Conservation (phyloP, 2,888 invertebrate genomes). For the Polydrusus cervinus region DNA sequence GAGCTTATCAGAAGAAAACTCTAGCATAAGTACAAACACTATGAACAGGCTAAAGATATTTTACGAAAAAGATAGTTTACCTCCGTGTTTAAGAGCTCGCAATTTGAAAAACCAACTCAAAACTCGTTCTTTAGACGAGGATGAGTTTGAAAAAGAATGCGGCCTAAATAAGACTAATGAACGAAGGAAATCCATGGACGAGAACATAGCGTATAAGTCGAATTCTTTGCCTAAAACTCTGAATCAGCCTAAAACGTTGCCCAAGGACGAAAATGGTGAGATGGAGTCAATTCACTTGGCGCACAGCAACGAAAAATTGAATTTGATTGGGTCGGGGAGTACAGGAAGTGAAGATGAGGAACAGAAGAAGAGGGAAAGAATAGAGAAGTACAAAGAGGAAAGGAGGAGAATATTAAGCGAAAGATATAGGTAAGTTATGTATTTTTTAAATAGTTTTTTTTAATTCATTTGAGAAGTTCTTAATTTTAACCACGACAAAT, state of each 20-base stretch:
- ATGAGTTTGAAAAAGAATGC: conserved; percentile 82
- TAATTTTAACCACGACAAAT: too few species aligned
- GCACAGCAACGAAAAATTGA: conserved; percentile 66
- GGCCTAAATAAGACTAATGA: conserved; percentile 66
- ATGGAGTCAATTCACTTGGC: conserved; percentile 64
- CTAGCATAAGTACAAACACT: conserved; percentile 31
- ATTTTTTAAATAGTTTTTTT: conserved; percentile 9
- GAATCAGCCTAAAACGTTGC: conserved; percentile 75
- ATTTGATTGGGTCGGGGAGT: conserved; percentile 38
- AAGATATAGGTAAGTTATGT: conserved; percentile 75
- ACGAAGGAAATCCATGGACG: conserved; percentile 77
- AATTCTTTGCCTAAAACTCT: conserved; percentile 75
- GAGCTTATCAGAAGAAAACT: conserved; percentile 36
- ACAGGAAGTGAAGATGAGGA: conserved; percentile 61
- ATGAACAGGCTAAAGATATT: conserved; percentile 49
- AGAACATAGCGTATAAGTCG: conserved; percentile 63
- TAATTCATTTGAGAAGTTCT: too few species aligned
- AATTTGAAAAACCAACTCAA: conserved; percentile 77
- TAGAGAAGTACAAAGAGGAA: conserved; percentile 94
- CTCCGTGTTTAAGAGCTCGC: conserved; percentile 78
- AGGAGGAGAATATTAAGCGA: conserved; percentile 88
- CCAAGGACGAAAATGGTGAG: conserved; percentile 67
- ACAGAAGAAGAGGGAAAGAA: conserved; percentile 82
- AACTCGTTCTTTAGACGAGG: conserved; percentile 83
- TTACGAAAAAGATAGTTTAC: conserved; percentile 70